Evolutionary conservation across 2,113 vertebrate species (phyloP), one percentile per base, ranked within the genome.

Genomic region (Malurus cyaneus): DNA sequence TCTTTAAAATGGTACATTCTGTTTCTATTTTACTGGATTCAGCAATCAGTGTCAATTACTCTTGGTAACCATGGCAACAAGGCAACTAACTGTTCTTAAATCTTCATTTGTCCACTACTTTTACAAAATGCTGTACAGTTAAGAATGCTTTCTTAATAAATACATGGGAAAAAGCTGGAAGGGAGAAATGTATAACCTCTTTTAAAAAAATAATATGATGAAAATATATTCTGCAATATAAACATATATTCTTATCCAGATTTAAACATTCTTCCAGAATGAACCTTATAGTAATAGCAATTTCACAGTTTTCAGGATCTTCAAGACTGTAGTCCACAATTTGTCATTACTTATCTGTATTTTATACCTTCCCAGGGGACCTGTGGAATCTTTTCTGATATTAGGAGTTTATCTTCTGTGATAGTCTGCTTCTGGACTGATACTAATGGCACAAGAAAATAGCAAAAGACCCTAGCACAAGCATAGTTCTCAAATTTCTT

Each of bases 41-140:
- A 96, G 97, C 97, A 98, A 98, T 98, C 98, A 97, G 97, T 95
- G 96, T 97, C 95, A 77, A 98, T 98, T 97, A 98, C 96, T 88
- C 84, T 78, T 87, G 78, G 98, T 98, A 97, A 93, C 97, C 95
- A 97, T 95, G 76, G 97, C 78, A 98, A 98, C 97, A 31, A 93
- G 96, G 92, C 92, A 96, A 96, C 96, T 94, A 96, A 97, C 86
- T 80, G 82, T 97, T 97, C 97, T 97, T 93, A 97, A 97, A 96
- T 98, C 96, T 98, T 97, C 95, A 96, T 98, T 98, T 97, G 97
- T 97, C 95, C 94, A 96, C 96, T 96, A 97, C 95, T 97, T 97
- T 96, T 93, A 97, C 85, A 97, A 97, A 89, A 97, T 89, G 96
- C 73, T 60, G 21, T 71, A 80, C 71, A 74, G 87, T 94, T 96